These are phyloP conservation scores for Porites evermanni DNA, from an alignment of 92 coral and sea anemone species.

Conservation along the genomic window DNA sequence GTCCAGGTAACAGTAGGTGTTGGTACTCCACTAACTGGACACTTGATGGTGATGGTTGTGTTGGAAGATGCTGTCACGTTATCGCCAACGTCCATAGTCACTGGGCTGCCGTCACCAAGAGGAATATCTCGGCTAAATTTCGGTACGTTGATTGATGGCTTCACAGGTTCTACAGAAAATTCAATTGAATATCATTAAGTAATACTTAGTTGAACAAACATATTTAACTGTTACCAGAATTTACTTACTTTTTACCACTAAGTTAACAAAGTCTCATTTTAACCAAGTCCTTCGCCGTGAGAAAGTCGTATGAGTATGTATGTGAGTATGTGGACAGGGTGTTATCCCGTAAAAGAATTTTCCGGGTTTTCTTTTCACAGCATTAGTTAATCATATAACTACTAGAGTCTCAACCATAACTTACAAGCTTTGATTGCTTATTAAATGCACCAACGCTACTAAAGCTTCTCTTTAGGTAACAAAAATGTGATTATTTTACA, in stretches of 20 bases:
- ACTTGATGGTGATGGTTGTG: constrained; percentile 60
- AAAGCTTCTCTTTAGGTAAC: too few species aligned
- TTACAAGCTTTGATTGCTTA: too few species aligned
- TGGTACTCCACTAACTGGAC: constrained; percentile 67
- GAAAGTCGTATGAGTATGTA: too few species aligned
- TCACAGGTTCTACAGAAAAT: constrained; percentile 36
- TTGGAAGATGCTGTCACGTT: constrained; percentile 61
- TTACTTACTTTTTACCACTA: neutral
- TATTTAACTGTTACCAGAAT: neutral
- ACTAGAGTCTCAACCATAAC: too few species aligned
- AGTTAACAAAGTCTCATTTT: too few species aligned
- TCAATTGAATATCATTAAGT: neutral
- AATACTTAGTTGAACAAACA: neutral
- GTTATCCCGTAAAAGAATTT: too few species aligned
- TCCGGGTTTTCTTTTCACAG: too few species aligned
- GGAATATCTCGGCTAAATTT: constrained; percentile 46
- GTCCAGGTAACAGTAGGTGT: constrained; percentile 60
- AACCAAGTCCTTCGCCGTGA: too few species aligned
- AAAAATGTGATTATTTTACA: too few species aligned
- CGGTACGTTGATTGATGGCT: constrained; percentile 40
- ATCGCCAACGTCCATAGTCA: constrained; percentile 62
- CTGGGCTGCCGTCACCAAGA: constrained; percentile 66
- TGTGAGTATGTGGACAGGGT: too few species aligned
- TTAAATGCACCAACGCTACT: too few species aligned
- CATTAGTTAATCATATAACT: too few species aligned